Base-by-base conservation (phyloP, 1,140 invertebrate genomes). In the Neoseiulus cucumeris region DNA sequence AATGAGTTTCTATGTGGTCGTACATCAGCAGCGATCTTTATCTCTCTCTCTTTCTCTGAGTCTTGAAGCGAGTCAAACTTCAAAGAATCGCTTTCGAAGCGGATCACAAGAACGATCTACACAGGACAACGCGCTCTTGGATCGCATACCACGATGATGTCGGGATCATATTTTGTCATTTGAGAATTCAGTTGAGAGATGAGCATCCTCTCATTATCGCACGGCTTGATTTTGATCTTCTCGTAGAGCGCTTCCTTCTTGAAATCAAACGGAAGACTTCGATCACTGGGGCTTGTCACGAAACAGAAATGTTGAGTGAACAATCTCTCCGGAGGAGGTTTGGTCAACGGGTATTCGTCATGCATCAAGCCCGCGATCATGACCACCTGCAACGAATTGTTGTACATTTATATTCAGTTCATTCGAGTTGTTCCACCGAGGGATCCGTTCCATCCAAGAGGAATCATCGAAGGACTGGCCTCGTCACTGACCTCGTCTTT, bases 151-250 rank as follows among this genome's bases (percentile, higher is more conserved):
- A 98, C 82, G 55, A 97, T 82, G 12, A 97, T 75, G 79, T 98
- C 95, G 0, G 93, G 89, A 79, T 98, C 93, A 41, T 89, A 78
- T 73, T 85, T 85, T 72, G 85, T 82, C 67, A 97, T 83, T 73
- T 88, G 86, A 0, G 84, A 83, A 64, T 94, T 76, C 67, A 87
- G 67, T 84, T 88, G 0, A 98, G 74, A 1, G 98, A 77, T 44
- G 85, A 85, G 68, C 87, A 75, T 78, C 97, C 95, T 67, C 69
- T 80, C 75, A 7, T 83, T 84, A 64, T 92, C 86, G 70, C 85
- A 83, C 47, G 78, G 85, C 66, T 87, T 84, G 7, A 92, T 77
- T 75, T 84, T 84, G 5, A 83, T 88, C 44, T 79, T 81, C 72
- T 82, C 84, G 68, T 82, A 84, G 65, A 20, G 2, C 14, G 22